A percentile compares a stretch with the other conserved stretches of the same genome.
phyloP scores from a whole-genome alignment of 2,888 invertebrate species.

The Spisula solida region DNA sequence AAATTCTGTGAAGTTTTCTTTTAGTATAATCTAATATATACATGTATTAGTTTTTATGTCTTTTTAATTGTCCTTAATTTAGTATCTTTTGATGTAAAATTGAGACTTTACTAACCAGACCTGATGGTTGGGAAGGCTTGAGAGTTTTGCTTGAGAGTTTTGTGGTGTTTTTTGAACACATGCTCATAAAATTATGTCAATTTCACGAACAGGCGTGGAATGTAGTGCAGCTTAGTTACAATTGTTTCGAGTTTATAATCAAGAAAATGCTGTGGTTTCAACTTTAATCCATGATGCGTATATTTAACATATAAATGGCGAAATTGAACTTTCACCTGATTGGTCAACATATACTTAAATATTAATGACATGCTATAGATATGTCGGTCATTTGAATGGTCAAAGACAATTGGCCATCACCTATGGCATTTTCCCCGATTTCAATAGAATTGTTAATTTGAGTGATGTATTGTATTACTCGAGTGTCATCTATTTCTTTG shows the following conservation, averaged over 20 bases:
- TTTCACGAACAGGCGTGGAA: not conserved
- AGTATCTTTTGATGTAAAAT: slow-evolving; percentile 13
- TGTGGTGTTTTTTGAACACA: not conserved
- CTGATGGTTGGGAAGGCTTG: not conserved
- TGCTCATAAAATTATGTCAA: not conserved
- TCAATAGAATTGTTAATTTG: slow-evolving; percentile 40
- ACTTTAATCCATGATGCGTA: slow-evolving; percentile 27
- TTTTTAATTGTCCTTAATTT: slow-evolving; percentile 21
- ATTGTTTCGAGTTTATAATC: not conserved
- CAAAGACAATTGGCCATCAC: slow-evolving; percentile 41
- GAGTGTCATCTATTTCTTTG: slow-evolving; percentile 16
- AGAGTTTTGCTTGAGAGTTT: not conserved
- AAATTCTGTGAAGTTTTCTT: not conserved
- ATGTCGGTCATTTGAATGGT: slow-evolving; percentile 35
- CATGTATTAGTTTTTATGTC: slow-evolving; percentile 2
- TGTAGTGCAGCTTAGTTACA: not conserved
- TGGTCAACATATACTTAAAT: slow-evolving; percentile 34
- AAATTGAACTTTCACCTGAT: slow-evolving; percentile 34
- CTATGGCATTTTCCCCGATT: slow-evolving; percentile 24
- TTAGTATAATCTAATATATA: not conserved
- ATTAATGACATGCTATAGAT: slow-evolving; percentile 51
- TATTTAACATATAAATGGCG: slow-evolving; percentile 35
- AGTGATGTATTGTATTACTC: slow-evolving; percentile 45
- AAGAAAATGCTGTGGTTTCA: slow-evolving; percentile 28
- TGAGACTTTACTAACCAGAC: not conserved